Evolutionary conservation across 2,797 vertebrate species (phyloP).

Genomic region (Pristis pectinata): DNA sequence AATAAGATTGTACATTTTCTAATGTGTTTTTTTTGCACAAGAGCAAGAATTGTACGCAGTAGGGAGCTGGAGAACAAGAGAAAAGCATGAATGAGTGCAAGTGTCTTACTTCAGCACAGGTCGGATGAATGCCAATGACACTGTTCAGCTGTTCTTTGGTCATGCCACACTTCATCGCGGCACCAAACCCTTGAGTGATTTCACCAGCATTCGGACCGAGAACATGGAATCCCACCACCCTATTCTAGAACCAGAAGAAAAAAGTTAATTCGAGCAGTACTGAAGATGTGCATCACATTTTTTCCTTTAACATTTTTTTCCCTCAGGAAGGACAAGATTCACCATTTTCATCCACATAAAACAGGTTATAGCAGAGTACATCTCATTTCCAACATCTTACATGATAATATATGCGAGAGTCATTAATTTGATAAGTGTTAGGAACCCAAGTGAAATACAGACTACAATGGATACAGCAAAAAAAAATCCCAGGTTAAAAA

Average conservation of each 20-base stretch:
- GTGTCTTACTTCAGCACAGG: conserved; percentile 79
- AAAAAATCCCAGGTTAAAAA: neutral
- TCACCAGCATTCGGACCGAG: conserved; percentile 92
- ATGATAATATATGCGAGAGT: neutral
- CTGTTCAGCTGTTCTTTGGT: conserved; percentile 80
- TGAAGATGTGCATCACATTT: neutral
- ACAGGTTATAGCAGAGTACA: neutral
- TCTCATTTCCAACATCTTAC: neutral
- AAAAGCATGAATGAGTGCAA: neutral
- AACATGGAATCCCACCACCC: conserved; percentile 87
- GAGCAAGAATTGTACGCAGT: neutral
- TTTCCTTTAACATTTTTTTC: neutral
- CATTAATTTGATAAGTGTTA: neutral
- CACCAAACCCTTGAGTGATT: conserved; percentile 86
- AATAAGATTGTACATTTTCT: neutral
- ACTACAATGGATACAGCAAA: neutral
- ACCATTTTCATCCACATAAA: neutral
- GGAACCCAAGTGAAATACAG: neutral
- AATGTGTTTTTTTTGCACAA: neutral
- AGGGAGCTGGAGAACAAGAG: neutral
- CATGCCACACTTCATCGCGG: conserved; percentile 85
- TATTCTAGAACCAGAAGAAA: conserved; percentile 58
- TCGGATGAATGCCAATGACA: conserved; percentile 94
- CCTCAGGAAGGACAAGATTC: neutral
- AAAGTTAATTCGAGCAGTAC: neutral